Percentiles rank a stretch among this genome's conserved stretches.
phyloP scores from a whole-genome alignment of 2,797 vertebrate species.

The Dryobates pubescens region DNA sequence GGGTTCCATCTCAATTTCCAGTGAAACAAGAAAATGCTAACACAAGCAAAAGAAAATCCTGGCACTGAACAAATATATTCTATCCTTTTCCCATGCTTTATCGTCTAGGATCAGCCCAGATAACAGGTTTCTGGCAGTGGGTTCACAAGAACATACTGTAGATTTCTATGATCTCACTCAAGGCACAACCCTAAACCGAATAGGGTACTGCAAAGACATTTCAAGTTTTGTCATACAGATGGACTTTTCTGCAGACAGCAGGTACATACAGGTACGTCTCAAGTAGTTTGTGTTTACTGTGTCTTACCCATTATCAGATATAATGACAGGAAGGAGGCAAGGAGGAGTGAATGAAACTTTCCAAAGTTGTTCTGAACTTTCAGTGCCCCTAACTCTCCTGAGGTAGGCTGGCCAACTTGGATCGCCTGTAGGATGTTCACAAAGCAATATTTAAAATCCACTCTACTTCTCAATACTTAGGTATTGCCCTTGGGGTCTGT shows the following conservation, averaged over 20 bases:
- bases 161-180: slow-evolving; percentile 96
- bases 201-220: slow-evolving; percentile 95
- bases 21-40: not conserved
- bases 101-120: slow-evolving; percentile 91
- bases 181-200: slow-evolving; percentile 90
- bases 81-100: not conserved
- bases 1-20: not conserved
- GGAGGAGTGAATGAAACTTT: not conserved
- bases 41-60: not conserved
- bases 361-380: not conserved
- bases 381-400: not conserved
- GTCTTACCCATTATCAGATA: too few species aligned
- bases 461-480: not conserved
- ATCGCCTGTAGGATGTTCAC: not conserved
- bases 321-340: not conserved
- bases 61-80: not conserved
- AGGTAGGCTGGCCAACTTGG: not conserved
- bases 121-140: slow-evolving; percentile 90
- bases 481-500: not conserved
- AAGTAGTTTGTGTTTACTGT: accelerated
- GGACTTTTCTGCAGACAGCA: slow-evolving; percentile 95
- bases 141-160: slow-evolving; percentile 90
- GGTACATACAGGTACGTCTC: slow-evolving; percentile 87
- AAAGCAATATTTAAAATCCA: not conserved
- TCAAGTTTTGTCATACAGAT: slow-evolving; percentile 92